phyloP scores from a whole-genome alignment of 2,113 vertebrate species.

The Cisticola juncidis region DNA sequence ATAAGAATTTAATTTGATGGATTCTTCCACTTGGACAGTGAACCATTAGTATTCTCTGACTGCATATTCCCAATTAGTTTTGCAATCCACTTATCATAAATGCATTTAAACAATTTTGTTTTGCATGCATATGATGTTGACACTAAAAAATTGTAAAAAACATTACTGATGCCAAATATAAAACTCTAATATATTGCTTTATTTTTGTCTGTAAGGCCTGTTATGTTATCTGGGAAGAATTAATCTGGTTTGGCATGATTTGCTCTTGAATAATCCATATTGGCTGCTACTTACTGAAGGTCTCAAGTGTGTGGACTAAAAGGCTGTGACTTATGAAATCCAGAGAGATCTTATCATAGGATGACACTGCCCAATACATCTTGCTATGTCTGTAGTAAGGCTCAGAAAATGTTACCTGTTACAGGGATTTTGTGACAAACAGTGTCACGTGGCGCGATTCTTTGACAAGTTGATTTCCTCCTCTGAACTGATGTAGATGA shows the following conservation, averaged over 20 bases:
- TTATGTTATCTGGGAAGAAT: not conserved
- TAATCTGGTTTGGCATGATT: not conserved
- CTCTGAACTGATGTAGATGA: not conserved
- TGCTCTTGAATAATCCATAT: not conserved
- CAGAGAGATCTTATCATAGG: not conserved
- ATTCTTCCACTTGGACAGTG: not conserved
- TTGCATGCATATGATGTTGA: not conserved
- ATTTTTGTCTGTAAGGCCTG: not conserved
- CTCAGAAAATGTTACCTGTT: not conserved
- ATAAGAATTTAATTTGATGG: not conserved
- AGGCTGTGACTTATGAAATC: not conserved
- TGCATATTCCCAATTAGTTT: not conserved
- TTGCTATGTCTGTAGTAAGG: not conserved
- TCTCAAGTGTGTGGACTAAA: not conserved
- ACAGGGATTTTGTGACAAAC: not conserved
- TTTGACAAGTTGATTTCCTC: not conserved
- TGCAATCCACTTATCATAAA: not conserved
- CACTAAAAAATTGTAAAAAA: not conserved
- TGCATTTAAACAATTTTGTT: not conserved
- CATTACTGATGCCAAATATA: not conserved
- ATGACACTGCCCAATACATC: not conserved
- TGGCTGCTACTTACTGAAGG: not conserved
- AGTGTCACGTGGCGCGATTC: not conserved
- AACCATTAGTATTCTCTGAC: not conserved
- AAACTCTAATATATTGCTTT: not conserved